Conservation (phyloP, 1,140 invertebrate genomes). For the Lineus longissimus region DNA sequence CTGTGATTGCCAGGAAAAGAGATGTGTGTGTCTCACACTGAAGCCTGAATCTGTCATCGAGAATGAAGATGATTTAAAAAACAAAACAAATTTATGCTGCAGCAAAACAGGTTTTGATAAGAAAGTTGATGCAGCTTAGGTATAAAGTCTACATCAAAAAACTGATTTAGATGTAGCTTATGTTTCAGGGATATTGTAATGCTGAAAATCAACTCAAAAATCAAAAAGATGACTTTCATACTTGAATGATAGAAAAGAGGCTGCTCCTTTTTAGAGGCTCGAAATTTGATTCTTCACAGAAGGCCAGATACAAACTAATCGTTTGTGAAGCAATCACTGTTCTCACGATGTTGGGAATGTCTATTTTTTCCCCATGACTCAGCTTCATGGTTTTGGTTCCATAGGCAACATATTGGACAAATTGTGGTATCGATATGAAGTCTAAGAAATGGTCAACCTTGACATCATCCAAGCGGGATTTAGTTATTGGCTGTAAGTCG, state of each 20-base stretch:
- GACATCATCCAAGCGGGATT: constrained; percentile 2
- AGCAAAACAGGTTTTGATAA: too few relatives aligned
- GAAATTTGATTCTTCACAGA: constrained; percentile 4
- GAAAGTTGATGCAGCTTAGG: too few relatives aligned
- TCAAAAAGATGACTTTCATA: not conserved
- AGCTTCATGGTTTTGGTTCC: constrained; percentile 4
- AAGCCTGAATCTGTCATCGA: too few relatives aligned
- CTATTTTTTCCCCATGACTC: constrained; percentile 1
- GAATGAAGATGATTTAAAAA: too few relatives aligned
- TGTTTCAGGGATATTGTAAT: too few relatives aligned
- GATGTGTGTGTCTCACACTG: too few relatives aligned
- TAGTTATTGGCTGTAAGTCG: not conserved
- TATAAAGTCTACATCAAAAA: too few relatives aligned
- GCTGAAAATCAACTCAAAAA: too few relatives aligned
- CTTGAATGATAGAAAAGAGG: not conserved
- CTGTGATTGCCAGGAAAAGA: too few relatives aligned
- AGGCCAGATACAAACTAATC: not conserved
- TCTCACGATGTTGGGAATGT: constrained; percentile 3
- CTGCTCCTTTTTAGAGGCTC: not conserved
- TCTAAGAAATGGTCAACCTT: constrained; percentile 9
- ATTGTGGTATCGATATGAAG: constrained; percentile 6
- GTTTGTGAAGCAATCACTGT: not conserved
- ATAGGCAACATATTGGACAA: constrained; percentile 7
- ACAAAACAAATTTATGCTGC: too few relatives aligned
- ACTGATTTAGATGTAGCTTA: too few relatives aligned